A percentile compares a stretch with the other conserved stretches of the same genome.
phyloP scores from a whole-genome alignment of 2,797 vertebrate species.

The Sebastes hubbsi region DNA sequence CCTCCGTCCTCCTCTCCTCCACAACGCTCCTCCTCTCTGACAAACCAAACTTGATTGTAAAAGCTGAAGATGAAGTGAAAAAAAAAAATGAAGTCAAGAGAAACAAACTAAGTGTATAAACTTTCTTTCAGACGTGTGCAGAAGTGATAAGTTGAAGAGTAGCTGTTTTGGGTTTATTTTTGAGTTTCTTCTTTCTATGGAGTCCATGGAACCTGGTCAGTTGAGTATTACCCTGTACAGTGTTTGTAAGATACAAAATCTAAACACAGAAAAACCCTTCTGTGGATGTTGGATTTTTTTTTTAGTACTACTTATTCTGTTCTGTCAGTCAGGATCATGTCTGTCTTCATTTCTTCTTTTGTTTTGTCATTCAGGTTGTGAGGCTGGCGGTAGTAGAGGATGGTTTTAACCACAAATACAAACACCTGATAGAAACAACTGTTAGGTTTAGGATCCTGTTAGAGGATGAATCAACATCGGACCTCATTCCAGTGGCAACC shows the following conservation, averaged over 20 bases:
- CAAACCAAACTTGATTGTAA: slow-evolving; percentile 84
- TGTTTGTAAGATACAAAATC: slow-evolving; percentile 82
- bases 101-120: slow-evolving; percentile 81
- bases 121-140: slow-evolving; percentile 82
- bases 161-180: slow-evolving; percentile 80
- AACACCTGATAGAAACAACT: slow-evolving; percentile 18
- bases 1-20: slow-evolving; percentile 38
- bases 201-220: slow-evolving; percentile 80
- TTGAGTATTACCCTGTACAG: slow-evolving; percentile 84
- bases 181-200: slow-evolving; percentile 81
- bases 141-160: slow-evolving; percentile 81
- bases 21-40: slow-evolving; percentile 60
- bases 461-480: slow-evolving; percentile 63
- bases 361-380: slow-evolving; percentile 35
- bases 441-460: slow-evolving; percentile 31
- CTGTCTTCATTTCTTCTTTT: slow-evolving; percentile 41
- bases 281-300: slow-evolving; percentile 77
- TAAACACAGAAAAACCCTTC: slow-evolving; percentile 67
- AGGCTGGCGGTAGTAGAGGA: slow-evolving; percentile 38
- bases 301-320: slow-evolving; percentile 70
- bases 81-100: slow-evolving; percentile 59
- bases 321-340: slow-evolving; percentile 66
- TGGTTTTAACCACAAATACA: slow-evolving; percentile 51
- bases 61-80: slow-evolving; percentile 65
- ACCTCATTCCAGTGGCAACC: slow-evolving; percentile 66